Evolutionary conservation across 1,140 invertebrate species (phyloP).

Genomic region (Patella vulgata): DNA sequence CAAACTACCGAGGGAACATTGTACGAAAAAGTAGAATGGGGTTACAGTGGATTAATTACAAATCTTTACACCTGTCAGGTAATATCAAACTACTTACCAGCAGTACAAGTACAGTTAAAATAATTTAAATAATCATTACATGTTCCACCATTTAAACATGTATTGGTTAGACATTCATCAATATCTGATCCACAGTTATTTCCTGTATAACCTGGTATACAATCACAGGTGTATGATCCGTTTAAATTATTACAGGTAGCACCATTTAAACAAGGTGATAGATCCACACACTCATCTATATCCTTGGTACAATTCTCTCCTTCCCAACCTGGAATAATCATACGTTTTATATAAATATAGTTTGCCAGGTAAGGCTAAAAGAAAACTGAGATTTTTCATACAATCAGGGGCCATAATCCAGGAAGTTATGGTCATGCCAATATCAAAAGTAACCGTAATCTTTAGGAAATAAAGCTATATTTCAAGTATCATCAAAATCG

Average conservation of each 20-base stretch:
- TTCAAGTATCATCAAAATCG: too few relatives aligned
- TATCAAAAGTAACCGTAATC: too few relatives aligned
- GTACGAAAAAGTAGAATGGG: too few relatives aligned
- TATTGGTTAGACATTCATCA: constrained; percentile 91
- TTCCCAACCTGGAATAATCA: constrained; percentile 32
- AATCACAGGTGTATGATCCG: constrained; percentile 46
- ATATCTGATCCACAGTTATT: constrained; percentile 82
- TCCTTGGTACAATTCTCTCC: constrained; percentile 30
- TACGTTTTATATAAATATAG: too few relatives aligned
- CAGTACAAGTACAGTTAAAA: constrained; percentile 81
- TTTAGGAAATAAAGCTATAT: too few relatives aligned
- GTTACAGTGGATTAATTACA: too few relatives aligned
- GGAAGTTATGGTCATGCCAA: too few relatives aligned
- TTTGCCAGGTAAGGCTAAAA: too few relatives aligned
- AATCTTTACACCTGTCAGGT: too few relatives aligned
- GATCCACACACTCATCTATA: constrained; percentile 28
- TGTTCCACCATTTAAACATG: constrained; percentile 85
- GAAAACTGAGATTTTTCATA: too few relatives aligned
- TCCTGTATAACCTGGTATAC: constrained; percentile 68
- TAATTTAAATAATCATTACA: constrained; percentile 77
- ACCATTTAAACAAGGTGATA: constrained; percentile 33
- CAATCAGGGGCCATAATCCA: too few relatives aligned
- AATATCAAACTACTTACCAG: constrained; percentile 7
- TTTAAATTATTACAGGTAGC: constrained; percentile 34
- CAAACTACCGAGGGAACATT: too few relatives aligned